A percentile compares a stretch with the other conserved stretches of the same genome.
Conservation (phyloP, 1,140 invertebrate species). For the Lamellibrachia luymesi region DNA sequence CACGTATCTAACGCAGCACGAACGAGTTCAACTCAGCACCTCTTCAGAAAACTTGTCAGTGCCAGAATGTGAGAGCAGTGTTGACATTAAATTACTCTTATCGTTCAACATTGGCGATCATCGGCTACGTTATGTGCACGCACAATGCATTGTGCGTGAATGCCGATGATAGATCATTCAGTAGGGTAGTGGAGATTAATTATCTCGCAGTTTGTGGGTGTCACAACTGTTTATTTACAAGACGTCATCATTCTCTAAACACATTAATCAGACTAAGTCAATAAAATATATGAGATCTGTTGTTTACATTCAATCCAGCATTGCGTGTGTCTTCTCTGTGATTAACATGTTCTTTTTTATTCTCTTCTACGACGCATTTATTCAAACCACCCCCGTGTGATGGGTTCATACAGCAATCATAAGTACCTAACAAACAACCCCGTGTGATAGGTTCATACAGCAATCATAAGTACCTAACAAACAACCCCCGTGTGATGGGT, state of each 20-base stretch:
- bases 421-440: no score
- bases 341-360: not conserved
- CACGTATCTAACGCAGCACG: not conserved
- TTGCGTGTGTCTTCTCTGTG: not conserved
- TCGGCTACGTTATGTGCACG: not conserved
- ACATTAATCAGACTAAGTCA: not conserved
- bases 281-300: not conserved
- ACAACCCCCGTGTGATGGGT: no score
- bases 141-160: not conserved
- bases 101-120: not conserved
- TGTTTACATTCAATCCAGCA: not conserved
- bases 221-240: not conserved
- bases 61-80: not conserved
- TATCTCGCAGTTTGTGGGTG: not conserved
- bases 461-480: no score
- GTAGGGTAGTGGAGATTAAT: not conserved
- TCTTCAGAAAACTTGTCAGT: not conserved
- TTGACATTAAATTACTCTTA: not conserved
- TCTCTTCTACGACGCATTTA: not conserved
- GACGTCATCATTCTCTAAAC: not conserved
- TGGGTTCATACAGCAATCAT: not conserved
- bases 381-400: not conserved
- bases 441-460: no score
- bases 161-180: not conserved
- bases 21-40: not conserved